Base-by-base conservation (phyloP, 2,888 invertebrate genomes). In the Drosophila setosimentum region DNA sequence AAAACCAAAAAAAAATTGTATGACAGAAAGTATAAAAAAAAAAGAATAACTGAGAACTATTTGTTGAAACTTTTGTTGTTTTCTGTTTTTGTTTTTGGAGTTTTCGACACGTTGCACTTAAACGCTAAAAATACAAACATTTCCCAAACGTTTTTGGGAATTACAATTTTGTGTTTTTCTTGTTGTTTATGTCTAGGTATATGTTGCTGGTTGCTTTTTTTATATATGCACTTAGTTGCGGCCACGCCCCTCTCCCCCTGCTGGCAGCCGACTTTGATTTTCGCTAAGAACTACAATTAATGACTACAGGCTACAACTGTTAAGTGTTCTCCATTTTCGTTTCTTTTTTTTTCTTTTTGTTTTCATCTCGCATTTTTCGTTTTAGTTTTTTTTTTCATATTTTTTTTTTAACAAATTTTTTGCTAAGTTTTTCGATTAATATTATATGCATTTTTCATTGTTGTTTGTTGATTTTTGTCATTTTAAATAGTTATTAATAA, bases 141-240 rank as follows among this genome's bases (percentile, higher is more conserved):
- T 77, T 79, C 71, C 74, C 70, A 54, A 55, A 30, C 57, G 27
- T 13, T 16, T 54, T 45, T 49, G 49, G 65, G 62, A 59, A 72
- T 65, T 76, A 66, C 42, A 50, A 55, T 65, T 62, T 65, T 58
- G 73, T 73, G 68, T 42, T 68, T 13, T 45, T 55, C n/a, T 60
- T 69, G 66, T 73, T 68, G 49, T 66, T 66, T 55, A 70, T 37
- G 54, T 71, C 63, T 58, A 61, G 24, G 55, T 71, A 67, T 67
- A 65, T 66, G 63, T 73, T 66, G 71, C 66, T 73, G 66, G 63
- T 66, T 73, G 55, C 48, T 67, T 32, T 67, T 32, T 59, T 57
- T 40, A 74, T 88, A 85, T 86, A 84, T 83, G 89, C 89, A 87
- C 89, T 88, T 88, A 82, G 84, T 81, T 83, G 86, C 86, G 86